Evolutionary conservation across 2,888 invertebrate genomes (phyloP).

Genomic region (Drosophila algonquin): DNA sequence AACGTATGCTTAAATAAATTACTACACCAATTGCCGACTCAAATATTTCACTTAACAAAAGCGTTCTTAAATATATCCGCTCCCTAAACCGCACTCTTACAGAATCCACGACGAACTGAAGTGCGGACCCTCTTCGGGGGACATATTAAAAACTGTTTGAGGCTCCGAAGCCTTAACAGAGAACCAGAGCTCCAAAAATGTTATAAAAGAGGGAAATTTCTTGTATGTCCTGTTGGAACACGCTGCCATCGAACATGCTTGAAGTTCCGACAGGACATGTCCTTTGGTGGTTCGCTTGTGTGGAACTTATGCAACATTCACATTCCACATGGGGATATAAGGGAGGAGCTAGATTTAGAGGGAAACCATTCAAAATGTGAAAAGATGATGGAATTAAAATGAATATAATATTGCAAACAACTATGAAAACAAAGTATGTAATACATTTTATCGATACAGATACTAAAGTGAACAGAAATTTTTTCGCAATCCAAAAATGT

Average conservation of each 20-base stretch:
- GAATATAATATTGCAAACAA: no score
- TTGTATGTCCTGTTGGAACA: not conserved
- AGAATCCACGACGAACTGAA: slow-evolving; percentile 60
- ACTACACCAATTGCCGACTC: not conserved
- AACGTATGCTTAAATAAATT: not conserved
- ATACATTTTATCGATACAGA: no score
- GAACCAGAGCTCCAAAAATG: slow-evolving; percentile 21
- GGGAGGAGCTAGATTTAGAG: not conserved
- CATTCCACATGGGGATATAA: not conserved
- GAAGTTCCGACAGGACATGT: not conserved
- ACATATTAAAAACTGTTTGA: slow-evolving; percentile 2
- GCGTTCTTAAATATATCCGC: slow-evolving; percentile 25
- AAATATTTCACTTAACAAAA: not conserved
- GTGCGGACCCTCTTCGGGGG: slow-evolving; percentile 11
- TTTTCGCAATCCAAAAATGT: no score
- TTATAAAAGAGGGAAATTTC: slow-evolving; percentile 15
- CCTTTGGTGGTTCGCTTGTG: not conserved
- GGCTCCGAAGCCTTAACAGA: not conserved
- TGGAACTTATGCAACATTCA: slow-evolving; percentile 22
- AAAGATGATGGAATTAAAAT: no score
- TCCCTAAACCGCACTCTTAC: slow-evolving; percentile 38
- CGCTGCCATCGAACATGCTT: slow-evolving; percentile 17
- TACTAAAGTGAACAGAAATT: no score
- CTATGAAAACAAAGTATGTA: no score
- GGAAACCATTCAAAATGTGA: not conserved